Evolutionary conservation across 2,888 invertebrate genomes (phyloP).

Genomic region (Meghimatium bilineatum): DNA sequence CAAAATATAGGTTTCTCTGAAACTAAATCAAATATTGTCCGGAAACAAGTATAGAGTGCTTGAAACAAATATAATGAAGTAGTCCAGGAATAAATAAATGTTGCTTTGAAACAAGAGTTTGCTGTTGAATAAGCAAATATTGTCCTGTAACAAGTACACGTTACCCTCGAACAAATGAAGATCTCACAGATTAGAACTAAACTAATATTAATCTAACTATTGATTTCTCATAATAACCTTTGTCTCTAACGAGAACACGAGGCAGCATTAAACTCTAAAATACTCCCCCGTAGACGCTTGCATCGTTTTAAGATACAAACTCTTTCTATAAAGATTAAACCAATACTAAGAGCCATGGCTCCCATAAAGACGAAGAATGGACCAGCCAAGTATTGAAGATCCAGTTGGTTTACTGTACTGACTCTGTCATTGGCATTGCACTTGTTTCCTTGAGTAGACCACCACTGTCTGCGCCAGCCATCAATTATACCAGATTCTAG

Average conservation of each 20-base stretch:
- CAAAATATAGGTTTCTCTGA: too few species aligned
- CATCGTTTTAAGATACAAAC: not conserved
- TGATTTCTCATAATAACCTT: not conserved
- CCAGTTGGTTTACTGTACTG: constrained; percentile 55
- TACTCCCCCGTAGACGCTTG: not conserved
- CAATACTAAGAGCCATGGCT: constrained; percentile 27
- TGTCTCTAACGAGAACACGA: not conserved
- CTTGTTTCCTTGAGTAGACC: constrained; percentile 53
- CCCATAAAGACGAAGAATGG: constrained; percentile 58
- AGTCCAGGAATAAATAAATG: too few species aligned
- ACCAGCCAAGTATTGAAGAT: constrained; percentile 59
- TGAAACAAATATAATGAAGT: too few species aligned
- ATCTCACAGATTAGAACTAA: too few species aligned
- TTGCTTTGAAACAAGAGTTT: too few species aligned
- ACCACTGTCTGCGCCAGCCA: constrained; percentile 62
- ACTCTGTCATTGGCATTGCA: constrained; percentile 53
- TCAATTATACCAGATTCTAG: constrained; percentile 63
- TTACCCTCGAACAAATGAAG: too few species aligned
- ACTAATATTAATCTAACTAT: not conserved
- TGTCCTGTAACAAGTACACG: too few species aligned
- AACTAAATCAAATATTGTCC: too few species aligned
- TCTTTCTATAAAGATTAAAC: constrained; percentile 5
- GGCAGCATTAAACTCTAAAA: not conserved
- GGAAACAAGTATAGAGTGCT: too few species aligned
- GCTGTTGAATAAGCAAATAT: too few species aligned